These are phyloP conservation scores for Pararge aegeria DNA, from an alignment of 1,140 invertebrate genomes.

Conservation along the genomic window DNA sequence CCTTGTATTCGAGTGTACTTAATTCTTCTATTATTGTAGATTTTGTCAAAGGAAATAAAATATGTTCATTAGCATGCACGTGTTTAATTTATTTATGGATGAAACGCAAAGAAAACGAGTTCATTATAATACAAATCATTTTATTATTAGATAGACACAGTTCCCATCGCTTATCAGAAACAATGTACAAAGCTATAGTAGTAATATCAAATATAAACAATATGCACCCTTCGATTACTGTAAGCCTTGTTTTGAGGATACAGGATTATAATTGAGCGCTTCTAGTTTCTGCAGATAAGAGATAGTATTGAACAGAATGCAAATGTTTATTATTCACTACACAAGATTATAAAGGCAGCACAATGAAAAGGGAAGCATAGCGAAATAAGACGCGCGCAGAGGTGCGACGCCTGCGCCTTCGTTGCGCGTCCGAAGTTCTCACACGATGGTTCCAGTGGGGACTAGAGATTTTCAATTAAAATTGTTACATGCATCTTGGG, in stretches of 20 bases:
- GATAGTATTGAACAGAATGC: slow-evolving; percentile 74
- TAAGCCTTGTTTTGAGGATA: slow-evolving; percentile 78
- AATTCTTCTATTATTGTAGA: slow-evolving; percentile 78
- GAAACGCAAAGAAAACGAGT: slow-evolving; percentile 45
- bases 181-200: slow-evolving; percentile 81
- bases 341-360: slow-evolving; percentile 70
- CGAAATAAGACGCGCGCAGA: slow-evolving; percentile 50
- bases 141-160: slow-evolving; percentile 81
- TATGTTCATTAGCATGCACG: slow-evolving; percentile 71
- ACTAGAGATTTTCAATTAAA: slow-evolving; percentile 78
- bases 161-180: slow-evolving; percentile 81
- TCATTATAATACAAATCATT: slow-evolving; percentile 80
- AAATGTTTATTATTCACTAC: slow-evolving; percentile 75
- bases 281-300: slow-evolving; percentile 75
- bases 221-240: slow-evolving; percentile 80
- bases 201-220: slow-evolving; percentile 81
- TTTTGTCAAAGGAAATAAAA: slow-evolving; percentile 79
- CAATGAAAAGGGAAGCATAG: slow-evolving; percentile 72
- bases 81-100: slow-evolving; percentile 33
- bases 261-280: slow-evolving; percentile 77
- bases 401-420: slow-evolving; percentile 24
- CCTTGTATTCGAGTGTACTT: slow-evolving; percentile 78
- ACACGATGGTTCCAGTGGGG: slow-evolving; percentile 78
- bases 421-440: slow-evolving; percentile 44
- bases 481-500: slow-evolving; percentile 69